Evolutionary conservation across 2,888 invertebrate genomes (phyloP), one percentile per base, ranked within the genome.

Genomic region (Ernsta delagoae): DNA sequence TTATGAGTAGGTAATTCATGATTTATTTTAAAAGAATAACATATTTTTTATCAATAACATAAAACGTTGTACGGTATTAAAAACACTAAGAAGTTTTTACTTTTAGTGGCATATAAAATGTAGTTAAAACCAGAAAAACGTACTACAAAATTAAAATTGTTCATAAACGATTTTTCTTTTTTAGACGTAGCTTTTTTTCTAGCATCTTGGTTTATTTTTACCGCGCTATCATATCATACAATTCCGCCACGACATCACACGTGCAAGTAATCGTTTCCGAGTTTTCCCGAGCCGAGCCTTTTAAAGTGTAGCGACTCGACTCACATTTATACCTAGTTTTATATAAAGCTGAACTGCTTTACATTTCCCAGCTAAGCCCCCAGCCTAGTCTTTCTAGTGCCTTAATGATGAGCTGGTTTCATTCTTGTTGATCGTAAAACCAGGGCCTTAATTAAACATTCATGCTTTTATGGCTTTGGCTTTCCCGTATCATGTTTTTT

Each of bases 401-500:
- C 45, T 56, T 67, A 36, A 67, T 61, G 67, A 67, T 67, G 67
- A 56, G 67, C 43, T 67, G 43, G 48, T 60, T 66, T 43, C 41
- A 59, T 53, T 43, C 9, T 60, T 54, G 59, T 56, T 41, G 34
- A 61, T 60, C 59, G 50, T 65, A 65, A 65, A 59, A 56, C 16
- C 48, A 16, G 41, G 50, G 5, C 34, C 50, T 59, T 53, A 50
- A 50, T 59, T 24, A 59, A 65, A 65, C 48, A 57, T 65, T 45
- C 34, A 34, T n/a, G 59, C 36, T 59, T 65, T 50, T 53, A 48
- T 61, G 34, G 31, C 45, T 48, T n/a, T 61, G 12, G 8, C 0
- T 60, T 60, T 16, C 16, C 8, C 16, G 50, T 24, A 50, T 8
- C 50, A 50, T n/a, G 16, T 16, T 16, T 48, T 48, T 50, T 56